Conservation (phyloP, 2,113 vertebrate genomes). For the Myrmophylax atrothorax region DNA sequence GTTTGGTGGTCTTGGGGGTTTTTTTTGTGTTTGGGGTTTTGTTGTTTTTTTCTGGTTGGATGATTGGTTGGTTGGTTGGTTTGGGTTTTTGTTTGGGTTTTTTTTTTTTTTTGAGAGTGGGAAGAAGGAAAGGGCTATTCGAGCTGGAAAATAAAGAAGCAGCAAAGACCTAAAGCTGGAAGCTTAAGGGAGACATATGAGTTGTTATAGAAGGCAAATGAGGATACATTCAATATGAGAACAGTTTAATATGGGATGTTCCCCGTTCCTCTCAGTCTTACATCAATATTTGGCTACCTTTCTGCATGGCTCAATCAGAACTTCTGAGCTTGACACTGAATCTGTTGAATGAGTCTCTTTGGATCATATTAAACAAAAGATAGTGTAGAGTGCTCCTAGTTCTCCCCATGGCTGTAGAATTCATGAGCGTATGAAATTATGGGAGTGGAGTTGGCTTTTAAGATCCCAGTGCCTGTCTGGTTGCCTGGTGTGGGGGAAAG, state of each 20-base stretch:
- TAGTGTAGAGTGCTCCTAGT: background rate
- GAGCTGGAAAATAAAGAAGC: background rate
- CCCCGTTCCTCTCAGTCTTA: background rate
- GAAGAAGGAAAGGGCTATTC: background rate
- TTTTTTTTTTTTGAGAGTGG: background rate
- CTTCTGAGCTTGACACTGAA: background rate
- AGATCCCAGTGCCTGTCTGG: background rate
- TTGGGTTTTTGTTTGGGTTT: too few species aligned
- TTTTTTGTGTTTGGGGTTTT: too few species aligned
- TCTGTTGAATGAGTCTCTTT: background rate
- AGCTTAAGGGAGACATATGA: background rate
- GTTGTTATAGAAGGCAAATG: background rate
- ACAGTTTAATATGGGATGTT: background rate
- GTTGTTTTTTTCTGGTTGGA: background rate
- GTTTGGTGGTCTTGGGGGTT: too few species aligned
- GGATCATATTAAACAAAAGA: background rate
- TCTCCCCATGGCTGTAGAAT: background rate
- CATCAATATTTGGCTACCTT: constrained; percentile 10
- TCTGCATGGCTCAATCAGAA: background rate
- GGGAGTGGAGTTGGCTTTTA: background rate
- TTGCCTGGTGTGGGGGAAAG: background rate
- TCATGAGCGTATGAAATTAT: background rate
- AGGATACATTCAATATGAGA: background rate
- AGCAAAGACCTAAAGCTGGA: background rate
- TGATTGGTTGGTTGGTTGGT: too few species aligned